Base-by-base conservation (phyloP, 2,113 vertebrate species). In the Mormyrus lacerda region DNA sequence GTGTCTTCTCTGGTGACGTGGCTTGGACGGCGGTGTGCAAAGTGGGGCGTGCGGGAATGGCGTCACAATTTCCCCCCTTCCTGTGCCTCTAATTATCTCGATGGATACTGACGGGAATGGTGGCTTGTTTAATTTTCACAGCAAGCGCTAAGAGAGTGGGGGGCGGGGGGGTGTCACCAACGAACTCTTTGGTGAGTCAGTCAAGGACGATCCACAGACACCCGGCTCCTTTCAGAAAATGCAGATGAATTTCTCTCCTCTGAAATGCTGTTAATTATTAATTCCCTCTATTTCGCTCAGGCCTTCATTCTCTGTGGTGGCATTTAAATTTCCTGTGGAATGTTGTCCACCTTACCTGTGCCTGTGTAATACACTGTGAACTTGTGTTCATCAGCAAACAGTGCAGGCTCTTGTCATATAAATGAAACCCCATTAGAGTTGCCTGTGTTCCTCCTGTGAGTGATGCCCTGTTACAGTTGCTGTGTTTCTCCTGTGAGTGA, bases 391-490 rank as follows among this genome's bases (percentile, higher is more conserved):
- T 86, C 27, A 86, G 48, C 48, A 44, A 44, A 51, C 85, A 83
- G 79, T 73, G 31, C 69, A 73, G 13, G 10, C 15, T 73, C 69
- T 17, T 35, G 73, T 42, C 35, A 79, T 79, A 42, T 79, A 39
- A 79, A 42, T 79, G 11, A 79, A 39, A 35, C 73, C 73, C 35
- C 73, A 19, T 79, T 79, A 79, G 13, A 39, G 73, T 79, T 42
- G 13, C 35, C 1, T 1, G 13, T 76, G 15, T 76, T 76, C 8
- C 15, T 31, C 31, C 69, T 76, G 69, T 93, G 95, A 94, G 90
- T 88, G 92, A 94, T 91, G 92, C 90, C 45, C 86, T 48, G 61
- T 91, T 58, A 90, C 27, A 17, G 15, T 76, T 7, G 1, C 65
- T 58, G 42, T 4, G 42, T 44, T 44, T 19, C 21, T 19, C 17